Base-by-base conservation (phyloP, 1,140 invertebrate genomes). In the Bombyx mandarina region DNA sequence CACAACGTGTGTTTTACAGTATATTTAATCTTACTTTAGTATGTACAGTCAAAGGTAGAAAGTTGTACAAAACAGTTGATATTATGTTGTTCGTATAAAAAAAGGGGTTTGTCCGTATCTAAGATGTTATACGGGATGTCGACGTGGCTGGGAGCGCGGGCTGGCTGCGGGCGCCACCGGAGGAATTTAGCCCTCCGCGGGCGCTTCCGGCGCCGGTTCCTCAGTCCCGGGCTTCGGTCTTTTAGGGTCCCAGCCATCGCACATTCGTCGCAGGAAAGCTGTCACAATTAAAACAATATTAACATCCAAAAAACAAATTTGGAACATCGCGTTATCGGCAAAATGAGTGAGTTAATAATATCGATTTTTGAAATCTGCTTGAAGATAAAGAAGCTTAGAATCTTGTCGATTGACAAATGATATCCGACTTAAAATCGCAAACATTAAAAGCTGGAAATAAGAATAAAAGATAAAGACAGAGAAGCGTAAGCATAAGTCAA, bases 251-350 rank as follows among this genome's bases (percentile, higher is more conserved):
- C 84, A 88, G 65, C 89, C 91, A 54, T 92, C 91, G 84, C 91
- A 92, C 89, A 93, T 90, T 90, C 88, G 91, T 88, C 90, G 89
- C 75, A 93, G 91, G 89, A 93, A 93, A 89, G 91, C 92, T 93
- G 85, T 9, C 88, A 88, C 79, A 10, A 54, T 35, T 60, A 48
- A 63, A 64, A 58, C 46, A 43, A 62, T 42, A 53, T 57, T 56
- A 48, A 50, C 26, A 47, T 44, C 8, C 26, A 2, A 6, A 60
- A 46, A 3, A 9, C 5, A 43, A 18, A 35, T 10, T 10, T 35
- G 22, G 10, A n/a, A 2, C 43, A 43, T 8, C 46, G 54, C 52
- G 60, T 62, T 62, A 62, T 51, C 47, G 43, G 60, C 46, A 18
- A 42, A 35, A 47, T 43, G 12, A 50, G 55, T 58, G 52, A n/a